Percentiles rank a stretch among this genome's conserved stretches.
Evolutionary conservation across 2,888 invertebrate species (phyloP).

Genomic region (Sepioteuthis lessoniana): DNA sequence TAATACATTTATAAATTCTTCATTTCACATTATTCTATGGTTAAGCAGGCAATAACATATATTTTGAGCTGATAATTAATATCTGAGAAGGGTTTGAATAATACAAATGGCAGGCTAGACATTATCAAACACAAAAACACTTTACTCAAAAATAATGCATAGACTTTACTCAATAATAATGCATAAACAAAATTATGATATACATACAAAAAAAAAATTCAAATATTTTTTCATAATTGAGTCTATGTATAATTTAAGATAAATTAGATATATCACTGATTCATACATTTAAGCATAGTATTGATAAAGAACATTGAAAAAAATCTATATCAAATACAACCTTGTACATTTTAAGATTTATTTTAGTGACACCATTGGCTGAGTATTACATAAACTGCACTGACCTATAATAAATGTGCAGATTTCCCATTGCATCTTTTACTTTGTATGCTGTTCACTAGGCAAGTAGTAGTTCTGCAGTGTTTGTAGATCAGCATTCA

Average conservation of each 20-base stretch:
- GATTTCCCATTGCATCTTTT: slow-evolving; percentile 6
- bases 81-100: background rate
- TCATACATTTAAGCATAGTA: background rate
- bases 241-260: background rate
- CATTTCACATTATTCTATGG: background rate
- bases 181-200: too few relatives aligned
- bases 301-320: background rate
- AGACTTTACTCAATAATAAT: too few relatives aligned
- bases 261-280: background rate
- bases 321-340: background rate
- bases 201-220: background rate
- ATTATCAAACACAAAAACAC: too few relatives aligned
- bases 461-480: background rate
- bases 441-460: background rate
- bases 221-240: background rate
- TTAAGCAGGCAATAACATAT: too few relatives aligned
- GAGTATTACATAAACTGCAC: background rate
- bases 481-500: background rate
- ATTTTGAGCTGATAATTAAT: too few relatives aligned
- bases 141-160: too few relatives aligned
- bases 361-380: background rate
- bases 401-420: slow-evolving; percentile 33
- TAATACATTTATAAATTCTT: background rate
- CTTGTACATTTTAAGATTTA: background rate
- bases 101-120: background rate